Base-by-base conservation (phyloP, 2,888 invertebrate species). In the Dynastes maya region DNA sequence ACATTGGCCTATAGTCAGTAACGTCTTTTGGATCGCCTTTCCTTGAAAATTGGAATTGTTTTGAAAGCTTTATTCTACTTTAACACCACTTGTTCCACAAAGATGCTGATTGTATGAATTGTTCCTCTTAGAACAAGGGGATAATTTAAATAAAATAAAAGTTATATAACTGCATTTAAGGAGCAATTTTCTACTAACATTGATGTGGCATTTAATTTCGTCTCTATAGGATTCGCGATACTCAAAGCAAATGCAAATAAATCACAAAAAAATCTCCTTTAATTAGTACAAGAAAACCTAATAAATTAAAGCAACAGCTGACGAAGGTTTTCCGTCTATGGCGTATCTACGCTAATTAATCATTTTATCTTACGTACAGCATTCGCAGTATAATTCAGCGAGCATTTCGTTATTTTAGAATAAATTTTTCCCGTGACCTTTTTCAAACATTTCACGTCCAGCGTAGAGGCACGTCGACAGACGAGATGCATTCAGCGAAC, bases 241-340 rank as follows among this genome's bases (percentile, higher is more conserved):
- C 11, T 45, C 45, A 11, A 45, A 45, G 11, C 0, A 32, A 64
- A 64, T 32, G 4, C 9, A 55, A 55, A 55, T 63, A 63, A 63
- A 63, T 67, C 45, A 2, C 8, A n/a, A 40, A 32, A 67, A 32
- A 11, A 16, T 3, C 51, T 51, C 13, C 27, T 29, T 1, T 68
- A 49, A 49, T 51, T 51, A 51, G 9, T 27, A 4, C 4, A 40
- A 65, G 3, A 63, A 63, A 63, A 29, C 4, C 22, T 27, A 55
- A 55, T 32, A 68, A 68, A 51, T 68, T 51, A 51, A 49, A 27
- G 29, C 27, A 51, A 68, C 29, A 51, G 40, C 45, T 68, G 68
- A 58, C 55, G 27, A 32, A 29, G 32, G 27, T 63, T 63, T 63
- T 63, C 32, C 27, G n/a, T 45, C 65, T 16, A 67, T 9, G 13